phyloP scores from a whole-genome alignment of 2,113 vertebrate species.

The Rhinogobius similis region DNA sequence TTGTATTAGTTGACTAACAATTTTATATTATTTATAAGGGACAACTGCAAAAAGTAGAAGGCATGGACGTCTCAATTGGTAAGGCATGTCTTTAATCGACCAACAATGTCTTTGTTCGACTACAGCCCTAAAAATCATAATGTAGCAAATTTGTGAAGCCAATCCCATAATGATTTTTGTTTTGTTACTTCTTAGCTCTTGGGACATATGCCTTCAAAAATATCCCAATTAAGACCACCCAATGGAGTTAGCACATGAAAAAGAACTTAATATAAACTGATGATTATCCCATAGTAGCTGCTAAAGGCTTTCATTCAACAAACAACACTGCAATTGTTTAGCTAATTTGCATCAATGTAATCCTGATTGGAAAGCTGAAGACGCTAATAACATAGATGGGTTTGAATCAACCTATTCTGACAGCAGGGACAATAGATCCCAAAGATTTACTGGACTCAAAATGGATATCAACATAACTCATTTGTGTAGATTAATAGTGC shows the following conservation, averaged over 20 bases:
- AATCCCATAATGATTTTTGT: too few species aligned
- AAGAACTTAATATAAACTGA: not conserved
- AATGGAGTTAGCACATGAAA: not conserved
- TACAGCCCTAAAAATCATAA: too few species aligned
- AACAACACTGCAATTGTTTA: not conserved
- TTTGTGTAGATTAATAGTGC: constrained; percentile 43
- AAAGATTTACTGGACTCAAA: constrained; percentile 38
- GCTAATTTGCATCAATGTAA: not conserved
- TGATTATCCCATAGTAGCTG: not conserved
- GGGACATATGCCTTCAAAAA: not conserved
- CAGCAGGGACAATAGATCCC: constrained; percentile 36
- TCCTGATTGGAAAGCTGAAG: not conserved
- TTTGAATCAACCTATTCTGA: constrained; percentile 19
- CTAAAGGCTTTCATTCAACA: not conserved
- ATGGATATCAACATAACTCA: constrained; percentile 40
- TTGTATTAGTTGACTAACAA: too few species aligned
- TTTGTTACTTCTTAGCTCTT: too few species aligned
- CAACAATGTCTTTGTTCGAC: too few species aligned
- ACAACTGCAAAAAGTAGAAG: too few species aligned
- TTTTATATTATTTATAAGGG: too few species aligned
- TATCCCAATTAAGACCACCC: not conserved
- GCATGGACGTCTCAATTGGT: too few species aligned
- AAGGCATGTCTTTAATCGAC: too few species aligned
- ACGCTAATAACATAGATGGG: constrained; percentile 26
- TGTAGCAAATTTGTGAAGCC: too few species aligned